Evolutionary conservation across 2,888 invertebrate genomes (phyloP), one percentile per base, ranked within the genome.

Genomic region (Leptinotarsa peninsularis): DNA sequence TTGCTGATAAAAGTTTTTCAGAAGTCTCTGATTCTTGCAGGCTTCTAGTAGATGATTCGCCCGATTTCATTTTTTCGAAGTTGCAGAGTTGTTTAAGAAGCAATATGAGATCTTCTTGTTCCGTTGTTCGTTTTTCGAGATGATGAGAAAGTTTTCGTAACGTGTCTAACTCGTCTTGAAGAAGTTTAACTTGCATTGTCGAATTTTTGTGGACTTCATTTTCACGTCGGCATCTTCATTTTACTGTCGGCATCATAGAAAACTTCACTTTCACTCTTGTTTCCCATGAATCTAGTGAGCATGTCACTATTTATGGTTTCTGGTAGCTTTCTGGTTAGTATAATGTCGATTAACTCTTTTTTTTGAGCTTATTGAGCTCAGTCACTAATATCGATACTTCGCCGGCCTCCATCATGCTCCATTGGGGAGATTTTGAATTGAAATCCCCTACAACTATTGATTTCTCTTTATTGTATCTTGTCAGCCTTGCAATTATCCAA

Each of bases 331-430:
- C 7, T 49, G 50, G 21, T 67, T 21, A 49, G 10, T 43, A 67
- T 67, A 15, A 67, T 67, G 67, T 67, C 67, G 14, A 67, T 50
- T 23, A 67, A 67, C 21, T 49, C 67, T 10, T 21, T 33, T 52
- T 67, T 67, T 67, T 67, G 21, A 67, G 49, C 43, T 67, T 67
- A 49, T 67, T 67, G 49, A 43, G 67, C 50, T 67, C 49, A 52
- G 54, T 66, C 66, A 27, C 66, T 60, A 50, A 33, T 66, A 58
- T 18, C 56, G 56, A 18, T 18, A 21, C 18, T 18, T 21, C 18
- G 21, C 21, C 56, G 21, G 56, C 10, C 56, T 5, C 27, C 27
- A 33, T 33, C 1, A 27, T 4, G 27, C 27, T 4, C 27, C 4
- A 27, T 27, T 27, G 27, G 27, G 27, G 27, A 27, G 27, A 27